phyloP scores from a whole-genome alignment of 2,113 vertebrate genomes.

The Noctilio leporinus region DNA sequence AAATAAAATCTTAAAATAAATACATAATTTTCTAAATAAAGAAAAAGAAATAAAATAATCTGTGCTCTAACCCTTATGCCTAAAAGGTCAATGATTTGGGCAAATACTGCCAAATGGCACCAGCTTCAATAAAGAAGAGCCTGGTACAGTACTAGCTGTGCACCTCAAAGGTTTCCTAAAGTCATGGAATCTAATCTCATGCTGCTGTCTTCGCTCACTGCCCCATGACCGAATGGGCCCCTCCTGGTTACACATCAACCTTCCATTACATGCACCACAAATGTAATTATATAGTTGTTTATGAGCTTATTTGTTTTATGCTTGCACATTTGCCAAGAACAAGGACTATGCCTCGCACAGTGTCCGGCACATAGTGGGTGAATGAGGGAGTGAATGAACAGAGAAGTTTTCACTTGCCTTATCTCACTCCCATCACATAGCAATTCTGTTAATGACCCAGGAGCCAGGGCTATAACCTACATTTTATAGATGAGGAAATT shows the following conservation, averaged over 20 bases:
- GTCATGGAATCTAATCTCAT: background rate
- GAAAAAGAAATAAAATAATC: no score
- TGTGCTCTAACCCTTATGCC: background rate
- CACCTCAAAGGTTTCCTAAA: background rate
- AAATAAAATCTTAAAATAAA: no score
- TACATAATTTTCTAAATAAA: no score
- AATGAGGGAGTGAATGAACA: background rate
- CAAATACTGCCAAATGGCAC: background rate
- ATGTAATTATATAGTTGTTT: background rate
- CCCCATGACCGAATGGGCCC: background rate
- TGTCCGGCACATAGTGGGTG: background rate
- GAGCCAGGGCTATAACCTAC: background rate
- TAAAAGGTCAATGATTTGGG: background rate
- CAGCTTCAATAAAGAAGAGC: background rate
- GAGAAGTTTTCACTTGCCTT: background rate
- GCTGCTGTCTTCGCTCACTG: background rate
- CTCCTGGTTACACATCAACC: background rate
- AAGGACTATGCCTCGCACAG: background rate
- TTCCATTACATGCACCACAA: background rate
- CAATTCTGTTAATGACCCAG: background rate
- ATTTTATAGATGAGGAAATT: background rate
- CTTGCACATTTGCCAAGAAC: background rate
- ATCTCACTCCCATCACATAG: background rate
- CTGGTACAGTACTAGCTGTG: background rate
- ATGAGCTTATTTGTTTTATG: background rate